Evolutionary conservation across 1,140 invertebrate genomes (phyloP), one percentile per base, ranked within the genome.

Genomic region (Heterodera schachtii): DNA sequence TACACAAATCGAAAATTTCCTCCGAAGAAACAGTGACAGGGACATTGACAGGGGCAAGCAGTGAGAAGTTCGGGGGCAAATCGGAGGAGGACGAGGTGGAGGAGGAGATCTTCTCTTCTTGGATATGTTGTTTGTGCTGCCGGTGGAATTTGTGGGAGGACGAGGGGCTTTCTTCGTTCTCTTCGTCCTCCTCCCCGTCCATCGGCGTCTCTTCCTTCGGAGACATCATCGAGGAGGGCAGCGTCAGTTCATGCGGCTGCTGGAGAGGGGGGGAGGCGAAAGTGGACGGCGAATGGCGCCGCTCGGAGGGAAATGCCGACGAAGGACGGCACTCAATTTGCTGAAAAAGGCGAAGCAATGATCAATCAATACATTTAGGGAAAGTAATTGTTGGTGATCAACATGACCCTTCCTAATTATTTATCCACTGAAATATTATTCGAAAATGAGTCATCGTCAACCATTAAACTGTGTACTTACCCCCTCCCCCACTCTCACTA

Each of bases 11-110:
- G n/a, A 86, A 69, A 5, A 88, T 49, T 81, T 90, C 87, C 5
- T 75, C 47, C 2, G 87, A 73, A 7, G 87, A 78, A 13, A 89
- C 81, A 47, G 86, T 87, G 71, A 88, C 66, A 7, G 90, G 83
- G 6, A 89, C 84, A 43, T 86, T 46, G 43, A 90, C 77, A 21
- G 81, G 70, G 16, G 89, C 83, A 13, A 87, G 67, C 2, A 90
- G 69, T 13, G 85, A 87, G 75, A 89, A 87, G 11, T 73, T 81
- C 16, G 81, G 81, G 13, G 87, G 86, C 49, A 73, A 57, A 60
- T 77, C 82, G n/a, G 73, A 66, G 21, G 52, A 16, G 11, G n/a
- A 49, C 60, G 80, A 69, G 41, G 64, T 81, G 9, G 82, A 70
- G 16, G 81, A 82, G 21, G 74, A 76, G 13, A 83, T 76, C 31